Evolutionary conservation across 2,888 invertebrate genomes (phyloP).

Genomic region (Hypolimnas misippus): DNA sequence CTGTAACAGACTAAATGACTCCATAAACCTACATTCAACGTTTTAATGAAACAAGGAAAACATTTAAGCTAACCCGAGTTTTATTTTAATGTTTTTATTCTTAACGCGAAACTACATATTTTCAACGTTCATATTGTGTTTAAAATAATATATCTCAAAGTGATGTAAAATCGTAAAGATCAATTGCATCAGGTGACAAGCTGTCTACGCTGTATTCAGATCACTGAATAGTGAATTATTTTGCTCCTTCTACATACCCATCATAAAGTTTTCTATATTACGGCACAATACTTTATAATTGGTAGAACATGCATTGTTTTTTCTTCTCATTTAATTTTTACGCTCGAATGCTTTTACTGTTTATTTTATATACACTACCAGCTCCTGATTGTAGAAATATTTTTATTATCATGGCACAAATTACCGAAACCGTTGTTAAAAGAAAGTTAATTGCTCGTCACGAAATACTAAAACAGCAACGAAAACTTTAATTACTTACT

Average conservation of each 20-base stretch:
- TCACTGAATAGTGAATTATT: neutral
- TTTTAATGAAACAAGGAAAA: slow-evolving; percentile 9
- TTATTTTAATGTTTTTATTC: neutral
- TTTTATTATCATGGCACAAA: neutral
- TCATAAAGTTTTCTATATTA: neutral
- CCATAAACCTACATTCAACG: slow-evolving; percentile 24
- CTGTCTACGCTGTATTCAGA: neutral
- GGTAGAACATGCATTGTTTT: no score
- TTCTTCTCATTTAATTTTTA: no score
- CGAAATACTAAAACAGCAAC: neutral
- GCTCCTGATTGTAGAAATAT: neutral
- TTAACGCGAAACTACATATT: neutral
- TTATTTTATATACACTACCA: neutral
- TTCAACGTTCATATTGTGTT: neutral
- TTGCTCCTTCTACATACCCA: neutral
- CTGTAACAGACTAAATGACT: slow-evolving; percentile 15
- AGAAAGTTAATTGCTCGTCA: slow-evolving; percentile 1
- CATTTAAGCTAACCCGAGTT: neutral
- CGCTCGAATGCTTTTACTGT: neutral
- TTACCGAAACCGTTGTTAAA: neutral
- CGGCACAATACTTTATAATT: neutral
- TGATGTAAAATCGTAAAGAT: neutral
- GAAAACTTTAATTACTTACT: slow-evolving; percentile 6
- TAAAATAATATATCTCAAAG: neutral
- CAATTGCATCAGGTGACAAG: slow-evolving; percentile 9